Percentiles rank a stretch among this genome's conserved stretches.
Conservation (phyloP, 2,797 vertebrate genomes). For the Tapera naevia region DNA sequence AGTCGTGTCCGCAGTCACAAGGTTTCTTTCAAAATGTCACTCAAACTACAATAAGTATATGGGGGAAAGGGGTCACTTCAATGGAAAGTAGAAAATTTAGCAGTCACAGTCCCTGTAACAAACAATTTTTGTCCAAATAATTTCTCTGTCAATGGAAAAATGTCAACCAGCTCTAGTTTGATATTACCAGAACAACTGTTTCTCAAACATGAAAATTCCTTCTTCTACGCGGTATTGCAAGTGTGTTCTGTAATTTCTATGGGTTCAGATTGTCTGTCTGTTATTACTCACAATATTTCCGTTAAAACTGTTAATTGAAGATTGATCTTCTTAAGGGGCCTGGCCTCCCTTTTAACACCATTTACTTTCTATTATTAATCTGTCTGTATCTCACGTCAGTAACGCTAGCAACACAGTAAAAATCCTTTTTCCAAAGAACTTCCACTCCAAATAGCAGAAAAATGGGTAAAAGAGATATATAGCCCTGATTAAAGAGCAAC, state of each 20-base stretch:
- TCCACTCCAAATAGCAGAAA: neutral
- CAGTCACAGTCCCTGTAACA: neutral
- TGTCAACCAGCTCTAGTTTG: neutral
- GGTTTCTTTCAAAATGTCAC: neutral
- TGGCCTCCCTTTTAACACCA: neutral
- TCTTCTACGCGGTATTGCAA: neutral
- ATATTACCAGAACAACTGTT: neutral
- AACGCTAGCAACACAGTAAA: neutral
- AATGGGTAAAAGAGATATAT: neutral
- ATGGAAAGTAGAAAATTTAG: neutral
- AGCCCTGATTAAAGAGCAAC: neutral
- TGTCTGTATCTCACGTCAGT: neutral
- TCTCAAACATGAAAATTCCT: neutral
- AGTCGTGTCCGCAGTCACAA: neutral
- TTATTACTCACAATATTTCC: neutral
- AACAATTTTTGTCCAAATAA: neutral
- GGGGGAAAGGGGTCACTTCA: neutral
- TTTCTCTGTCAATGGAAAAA: neutral
- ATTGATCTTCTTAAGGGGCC: neutral
- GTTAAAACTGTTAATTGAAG: neutral
- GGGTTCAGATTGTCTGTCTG: neutral
- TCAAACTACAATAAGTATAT: neutral
- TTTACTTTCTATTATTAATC: neutral
- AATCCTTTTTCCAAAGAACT: neutral
- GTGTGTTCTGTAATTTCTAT: neutral